These are phyloP conservation scores for Hirtodrosophila trivittata DNA, from an alignment of 2,888 invertebrate species.

Conservation along the genomic window DNA sequence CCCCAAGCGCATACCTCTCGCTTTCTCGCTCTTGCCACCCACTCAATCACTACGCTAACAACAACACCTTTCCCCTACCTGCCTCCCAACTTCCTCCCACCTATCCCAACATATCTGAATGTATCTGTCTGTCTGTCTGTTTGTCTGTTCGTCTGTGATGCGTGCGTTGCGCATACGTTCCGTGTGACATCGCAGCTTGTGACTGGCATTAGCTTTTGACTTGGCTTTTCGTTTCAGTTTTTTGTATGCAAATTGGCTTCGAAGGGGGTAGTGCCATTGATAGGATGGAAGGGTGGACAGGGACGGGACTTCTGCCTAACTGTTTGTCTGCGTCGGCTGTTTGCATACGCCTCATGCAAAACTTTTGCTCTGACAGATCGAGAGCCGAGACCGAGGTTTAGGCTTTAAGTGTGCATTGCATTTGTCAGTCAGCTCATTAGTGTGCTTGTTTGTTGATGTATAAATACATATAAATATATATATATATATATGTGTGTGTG, in stretches of 20 bases:
- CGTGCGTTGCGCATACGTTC: conserved; percentile 62
- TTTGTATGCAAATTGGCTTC: conserved; percentile 70
- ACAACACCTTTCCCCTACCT: background rate
- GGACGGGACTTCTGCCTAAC: background rate
- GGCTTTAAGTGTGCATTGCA: conserved; percentile 53
- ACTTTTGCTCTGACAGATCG: conserved; percentile 54
- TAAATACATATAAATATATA: too few species aligned
- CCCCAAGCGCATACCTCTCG: background rate
- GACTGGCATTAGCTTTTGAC: conserved; percentile 42
- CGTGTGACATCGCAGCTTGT: conserved; percentile 46
- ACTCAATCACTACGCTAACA: too few species aligned
- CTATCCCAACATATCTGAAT: background rate
- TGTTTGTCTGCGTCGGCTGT: conserved; percentile 18
- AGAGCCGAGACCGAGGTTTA: conserved; percentile 36
- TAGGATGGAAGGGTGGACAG: background rate
- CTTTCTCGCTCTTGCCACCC: background rate
- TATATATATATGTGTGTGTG: background rate
- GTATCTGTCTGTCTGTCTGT: background rate
- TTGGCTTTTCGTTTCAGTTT: conserved; percentile 38
- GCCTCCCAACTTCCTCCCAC: background rate
- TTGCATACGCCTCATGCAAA: conserved; percentile 31
- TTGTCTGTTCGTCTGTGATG: conserved; percentile 12
- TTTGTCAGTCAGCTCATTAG: conserved; percentile 69
- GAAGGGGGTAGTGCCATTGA: conserved; percentile 4
- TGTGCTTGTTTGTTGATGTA: conserved; percentile 48